A percentile compares a stretch with the other conserved stretches of the same genome.
Conservation (phyloP, 2,888 invertebrate species). For the Junonia oenone region DNA sequence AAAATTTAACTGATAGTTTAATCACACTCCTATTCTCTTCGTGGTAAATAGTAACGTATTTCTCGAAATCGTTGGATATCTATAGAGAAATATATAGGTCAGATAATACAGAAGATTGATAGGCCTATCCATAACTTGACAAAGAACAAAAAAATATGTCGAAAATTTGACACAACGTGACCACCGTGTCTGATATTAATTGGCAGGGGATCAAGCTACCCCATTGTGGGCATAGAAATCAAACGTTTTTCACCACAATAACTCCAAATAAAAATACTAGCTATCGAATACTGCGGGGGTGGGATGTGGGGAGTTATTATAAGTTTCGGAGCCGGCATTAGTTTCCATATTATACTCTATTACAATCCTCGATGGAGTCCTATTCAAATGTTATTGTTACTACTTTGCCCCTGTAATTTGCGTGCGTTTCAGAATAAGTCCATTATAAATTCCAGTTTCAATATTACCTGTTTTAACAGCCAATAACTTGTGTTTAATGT, state of each 20-base stretch:
- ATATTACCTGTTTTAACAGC: background rate
- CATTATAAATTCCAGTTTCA: slow-evolving; percentile 8
- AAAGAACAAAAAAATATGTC: slow-evolving; percentile 55
- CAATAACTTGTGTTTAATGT: background rate
- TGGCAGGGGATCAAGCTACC: slow-evolving; percentile 66
- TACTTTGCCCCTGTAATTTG: slow-evolving; percentile 22
- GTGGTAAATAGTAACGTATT: background rate
- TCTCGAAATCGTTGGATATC: background rate
- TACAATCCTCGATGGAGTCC: slow-evolving; percentile 25
- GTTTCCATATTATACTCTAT: slow-evolving; percentile 25
- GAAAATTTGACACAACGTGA: slow-evolving; percentile 64
- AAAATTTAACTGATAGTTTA: no score
- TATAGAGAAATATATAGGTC: slow-evolving; percentile 3
- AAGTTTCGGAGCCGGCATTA: slow-evolving; percentile 22
- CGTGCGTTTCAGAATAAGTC: slow-evolving; percentile 16
- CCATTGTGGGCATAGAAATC: slow-evolving; percentile 56
- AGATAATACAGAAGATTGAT: slow-evolving; percentile 42
- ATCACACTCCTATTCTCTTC: no score
- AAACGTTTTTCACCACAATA: slow-evolving; percentile 60
- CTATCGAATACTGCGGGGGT: slow-evolving; percentile 61
- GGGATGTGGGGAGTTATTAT: slow-evolving; percentile 35
- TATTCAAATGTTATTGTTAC: slow-evolving; percentile 28
- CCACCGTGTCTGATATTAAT: slow-evolving; percentile 74
- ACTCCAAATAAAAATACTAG: slow-evolving; percentile 65
- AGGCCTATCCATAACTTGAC: slow-evolving; percentile 40